Percentiles rank a stretch among this genome's conserved stretches.
phyloP scores from a whole-genome alignment of 2,888 invertebrate species.

The Idaea dimidiata region DNA sequence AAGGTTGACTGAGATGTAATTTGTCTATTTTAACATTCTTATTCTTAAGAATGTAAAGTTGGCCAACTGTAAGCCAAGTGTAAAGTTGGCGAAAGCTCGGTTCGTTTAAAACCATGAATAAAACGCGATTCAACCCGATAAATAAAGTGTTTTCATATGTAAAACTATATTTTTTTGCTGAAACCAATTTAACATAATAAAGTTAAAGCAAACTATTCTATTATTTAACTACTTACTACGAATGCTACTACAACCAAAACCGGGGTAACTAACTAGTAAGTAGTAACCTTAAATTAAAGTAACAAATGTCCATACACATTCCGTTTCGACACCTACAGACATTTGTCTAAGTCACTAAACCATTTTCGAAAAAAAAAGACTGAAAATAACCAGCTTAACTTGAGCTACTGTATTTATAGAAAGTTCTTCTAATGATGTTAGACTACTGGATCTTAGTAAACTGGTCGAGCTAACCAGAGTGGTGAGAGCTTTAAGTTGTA shows the following conservation, averaged over 20 bases:
- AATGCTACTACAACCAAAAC: background rate
- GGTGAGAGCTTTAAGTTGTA: background rate
- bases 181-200: too few relatives aligned
- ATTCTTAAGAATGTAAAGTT: too few relatives aligned
- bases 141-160: too few relatives aligned
- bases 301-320: background rate
- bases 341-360: slow-evolving; percentile 34
- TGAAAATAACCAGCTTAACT: background rate
- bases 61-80: too few relatives aligned
- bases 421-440: background rate
- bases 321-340: slow-evolving; percentile 28
- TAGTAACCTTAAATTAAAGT: background rate
- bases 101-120: too few relatives aligned
- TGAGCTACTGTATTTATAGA: background rate
- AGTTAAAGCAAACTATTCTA: background rate
- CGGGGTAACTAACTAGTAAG: background rate
- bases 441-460: background rate
- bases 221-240: background rate
- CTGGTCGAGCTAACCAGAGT: background rate
- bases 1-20: too few relatives aligned
- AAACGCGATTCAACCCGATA: too few relatives aligned
- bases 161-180: too few relatives aligned
- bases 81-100: too few relatives aligned
- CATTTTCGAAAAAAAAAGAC: background rate
- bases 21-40: too few relatives aligned